Conservation (phyloP, 2,888 invertebrate genomes). For the Hydrotaea cyrtoneurina region DNA sequence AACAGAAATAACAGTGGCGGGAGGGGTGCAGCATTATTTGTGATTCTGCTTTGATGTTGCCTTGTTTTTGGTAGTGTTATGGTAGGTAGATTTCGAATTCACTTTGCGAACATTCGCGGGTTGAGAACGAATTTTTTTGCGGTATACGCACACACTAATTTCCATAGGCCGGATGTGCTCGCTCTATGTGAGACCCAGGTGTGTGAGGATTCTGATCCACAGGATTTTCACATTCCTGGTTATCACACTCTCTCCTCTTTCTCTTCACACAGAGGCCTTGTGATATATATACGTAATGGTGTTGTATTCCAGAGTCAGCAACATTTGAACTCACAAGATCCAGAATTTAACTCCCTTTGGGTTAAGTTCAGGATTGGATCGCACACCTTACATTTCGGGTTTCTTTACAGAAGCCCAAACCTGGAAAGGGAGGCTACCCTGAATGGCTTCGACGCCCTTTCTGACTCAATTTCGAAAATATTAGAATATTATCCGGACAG, state of each 20-base stretch:
- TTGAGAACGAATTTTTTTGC: neutral
- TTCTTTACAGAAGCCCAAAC: neutral
- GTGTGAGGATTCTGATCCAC: no score
- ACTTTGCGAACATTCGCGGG: neutral
- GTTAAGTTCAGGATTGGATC: neutral
- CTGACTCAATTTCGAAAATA: neutral
- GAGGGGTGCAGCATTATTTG: no score
- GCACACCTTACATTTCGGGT: neutral
- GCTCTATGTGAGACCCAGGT: neutral
- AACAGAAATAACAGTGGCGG: no score
- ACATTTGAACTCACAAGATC: neutral
- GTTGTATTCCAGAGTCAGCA: neutral
- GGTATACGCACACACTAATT: neutral
- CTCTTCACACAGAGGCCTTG: no score
- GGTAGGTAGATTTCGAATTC: no score
- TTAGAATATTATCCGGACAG: neutral
- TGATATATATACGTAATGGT: no score
- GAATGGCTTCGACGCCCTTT: neutral
- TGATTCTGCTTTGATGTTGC: no score
- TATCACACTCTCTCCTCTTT: no score
- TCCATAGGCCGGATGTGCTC: neutral
- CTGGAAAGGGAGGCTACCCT: neutral
- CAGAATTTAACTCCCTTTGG: neutral
- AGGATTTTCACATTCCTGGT: no score
- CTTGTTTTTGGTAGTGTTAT: no score